These are phyloP conservation scores for Ips typographus DNA, from an alignment of 1,140 invertebrate genomes.

Conservation along the genomic window DNA sequence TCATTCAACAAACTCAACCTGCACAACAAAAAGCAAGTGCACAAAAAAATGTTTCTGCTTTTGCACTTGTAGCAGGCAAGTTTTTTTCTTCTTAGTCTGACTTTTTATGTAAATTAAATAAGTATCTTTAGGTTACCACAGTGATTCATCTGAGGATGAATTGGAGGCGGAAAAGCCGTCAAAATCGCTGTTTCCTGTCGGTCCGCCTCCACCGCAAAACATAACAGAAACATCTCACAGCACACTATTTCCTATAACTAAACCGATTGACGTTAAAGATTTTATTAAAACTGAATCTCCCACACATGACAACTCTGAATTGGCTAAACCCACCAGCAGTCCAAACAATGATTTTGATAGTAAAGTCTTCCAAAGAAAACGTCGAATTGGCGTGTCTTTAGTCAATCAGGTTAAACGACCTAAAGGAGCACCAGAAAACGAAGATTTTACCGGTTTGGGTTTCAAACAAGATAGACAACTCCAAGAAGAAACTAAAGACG, in stretches of 20 bases:
- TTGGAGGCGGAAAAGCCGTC: conserved; percentile 52
- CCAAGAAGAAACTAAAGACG: conserved; percentile 39
- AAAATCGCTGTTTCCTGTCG: conserved; percentile 32
- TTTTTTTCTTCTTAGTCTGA: background rate
- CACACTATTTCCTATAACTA: conserved; percentile 54
- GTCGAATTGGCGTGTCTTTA: conserved; percentile 47
- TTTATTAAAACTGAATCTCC: conserved; percentile 32
- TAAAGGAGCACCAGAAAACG: conserved; percentile 21
- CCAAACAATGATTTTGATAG: conserved; percentile 43
- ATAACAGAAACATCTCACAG: conserved; percentile 37
- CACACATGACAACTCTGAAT: conserved; percentile 33
- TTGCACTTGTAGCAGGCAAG: conserved; percentile 61
- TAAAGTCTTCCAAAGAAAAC: conserved; percentile 51
- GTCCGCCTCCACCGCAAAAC: background rate
- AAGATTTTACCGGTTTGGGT: conserved; percentile 43
- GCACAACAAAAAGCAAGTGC: conserved; percentile 14
- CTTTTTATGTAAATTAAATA: background rate
- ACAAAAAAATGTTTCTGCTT: conserved; percentile 39
- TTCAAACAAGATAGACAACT: conserved; percentile 46
- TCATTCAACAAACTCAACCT: conserved; percentile 10
- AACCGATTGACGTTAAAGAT: conserved; percentile 46
- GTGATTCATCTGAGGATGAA: conserved; percentile 53
- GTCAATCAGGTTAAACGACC: conserved; percentile 40
- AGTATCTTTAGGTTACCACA: conserved; percentile 20
- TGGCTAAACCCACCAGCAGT: conserved; percentile 14